Evolutionary conservation across 2,797 vertebrate genomes (phyloP), one percentile per base, ranked within the genome.

Genomic region (Ctenosaura bakeri): DNA sequence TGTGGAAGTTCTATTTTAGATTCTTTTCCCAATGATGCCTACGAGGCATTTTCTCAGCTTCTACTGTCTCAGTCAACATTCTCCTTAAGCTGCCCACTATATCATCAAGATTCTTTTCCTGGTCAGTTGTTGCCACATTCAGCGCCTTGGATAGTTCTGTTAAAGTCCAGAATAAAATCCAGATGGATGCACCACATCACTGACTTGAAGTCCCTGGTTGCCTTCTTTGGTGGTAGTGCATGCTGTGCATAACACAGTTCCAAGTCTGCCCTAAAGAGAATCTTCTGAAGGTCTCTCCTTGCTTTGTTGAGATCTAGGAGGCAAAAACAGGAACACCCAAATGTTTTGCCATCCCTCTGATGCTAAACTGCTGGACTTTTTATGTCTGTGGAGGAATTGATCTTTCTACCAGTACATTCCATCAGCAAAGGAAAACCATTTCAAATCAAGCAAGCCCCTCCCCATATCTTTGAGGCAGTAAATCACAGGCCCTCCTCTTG

Each of bases 401-500:
- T 90, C 46, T 94, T 94, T 94, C 69, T 32, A 52, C 50, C 86
- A 71, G 86, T 62, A 76, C 92, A 93, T 77, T 85, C 85, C 85
- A 59, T 16, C 74, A 91, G 69, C 78, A 90, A 94, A 85, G 71
- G 88, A 90, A 95, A 95, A 54, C 54, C 81, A 85, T 95, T 94
- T 95, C 90, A 92, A 94, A 91, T 91, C 93, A 95, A 93, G 88
- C 0, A 90, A 95, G 95, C 95, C 35, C 85, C 81, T 76, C 0
- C 0, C 52, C 87, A 92, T 94, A 92, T 90, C 89, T 94, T 90
- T 89, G 54, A 89, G 77, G 93, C 93, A 91, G 89, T 96, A 96
- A 96, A 96, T 97, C 95, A 93, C 89, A 62, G 42, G 71, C 73
- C 90, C 90, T 82, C 46, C 83, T 73, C 90, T 80, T 78, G 82